Base-by-base conservation (phyloP, 2,113 vertebrate species). In the Odontesthes bonariensis region DNA sequence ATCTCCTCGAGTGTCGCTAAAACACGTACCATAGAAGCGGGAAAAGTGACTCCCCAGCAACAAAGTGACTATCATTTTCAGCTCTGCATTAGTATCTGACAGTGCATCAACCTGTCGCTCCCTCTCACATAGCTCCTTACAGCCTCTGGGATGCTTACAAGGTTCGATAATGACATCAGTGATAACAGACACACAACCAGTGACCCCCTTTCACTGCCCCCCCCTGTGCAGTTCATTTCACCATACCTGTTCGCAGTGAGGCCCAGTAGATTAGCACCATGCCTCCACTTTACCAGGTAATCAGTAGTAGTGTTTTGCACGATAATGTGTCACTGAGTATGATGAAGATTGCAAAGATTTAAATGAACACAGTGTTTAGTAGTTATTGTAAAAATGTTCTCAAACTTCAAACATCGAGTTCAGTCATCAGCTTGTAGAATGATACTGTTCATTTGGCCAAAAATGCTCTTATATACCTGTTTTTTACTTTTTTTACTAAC, bases 121-220 rank as follows among this genome's bases (percentile, higher is more conserved):
- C 80, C 71, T 66, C 75, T 85, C 71, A 60, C 76, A 66, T 85
- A 27, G 73, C 78, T 78, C 65, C 59, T 62, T 16, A 19, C 73
- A 75, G 79, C 82, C 69, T 75, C 55, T 14, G 70, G 72, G 57
- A 72, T 86, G 83, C 86, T 86, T 90, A 88, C 75, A 64, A 52
- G 66, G 85, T 74, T 86, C 67, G 75, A 89, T 88, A 90, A 86
- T 82, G 79, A 81, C 79, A 86, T 77, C 66, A 60, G 69, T 64
- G 81, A 88, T 90, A 86, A 84, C 82, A 27, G 75, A 75, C 82
- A 77, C 62, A 69, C 4, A 4, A 38, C 55, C 68, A 35, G 35
- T 23, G 14, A 5, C 46, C n/a, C 6, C 23, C 51, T 6, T 23
- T 19, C 22, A 32, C 31, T 23, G 33, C 33, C 59, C 35, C 11